Conservation (phyloP, 1,140 invertebrate genomes). For the Patella vulgata region DNA sequence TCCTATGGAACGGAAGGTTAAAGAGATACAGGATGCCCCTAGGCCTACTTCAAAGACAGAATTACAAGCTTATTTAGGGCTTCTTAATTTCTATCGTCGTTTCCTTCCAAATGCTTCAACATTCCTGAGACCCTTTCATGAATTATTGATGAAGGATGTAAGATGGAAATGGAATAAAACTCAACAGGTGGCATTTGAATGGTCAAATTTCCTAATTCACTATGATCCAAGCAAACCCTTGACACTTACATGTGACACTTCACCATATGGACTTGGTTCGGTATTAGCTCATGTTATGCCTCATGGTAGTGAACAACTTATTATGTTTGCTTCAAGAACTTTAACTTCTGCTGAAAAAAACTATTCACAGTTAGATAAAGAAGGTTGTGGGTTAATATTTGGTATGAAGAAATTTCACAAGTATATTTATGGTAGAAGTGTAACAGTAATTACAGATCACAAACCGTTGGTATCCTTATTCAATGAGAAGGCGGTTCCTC, state of each 20-base stretch:
- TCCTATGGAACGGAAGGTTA: too few species aligned
- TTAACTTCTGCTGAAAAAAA: conserved; percentile 62
- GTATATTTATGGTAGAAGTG: conserved; percentile 59
- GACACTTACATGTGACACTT: conserved; percentile 23
- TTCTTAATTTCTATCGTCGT: too few species aligned
- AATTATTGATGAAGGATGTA: conserved; percentile 9
- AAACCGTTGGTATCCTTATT: conserved; percentile 63
- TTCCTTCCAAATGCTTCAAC: too few species aligned
- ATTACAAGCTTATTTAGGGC: too few species aligned
- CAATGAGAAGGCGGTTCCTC: conserved; percentile 57
- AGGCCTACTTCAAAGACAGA: too few species aligned
- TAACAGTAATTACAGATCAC: conserved; percentile 45
- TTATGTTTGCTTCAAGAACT: conserved; percentile 65
- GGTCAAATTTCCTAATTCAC: conserved; percentile 46
- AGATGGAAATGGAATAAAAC: conserved; percentile 19
- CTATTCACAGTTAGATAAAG: conserved; percentile 67
- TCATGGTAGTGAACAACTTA: conserved; percentile 53
- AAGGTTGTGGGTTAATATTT: conserved; percentile 68
- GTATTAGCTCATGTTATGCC: conserved; percentile 65
- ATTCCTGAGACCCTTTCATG: conserved; percentile 13
- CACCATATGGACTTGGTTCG: conserved; percentile 59
- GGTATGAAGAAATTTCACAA: conserved; percentile 61
- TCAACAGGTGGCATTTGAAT: conserved; percentile 16
- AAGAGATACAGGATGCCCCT: too few species aligned
- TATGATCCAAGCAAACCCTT: conserved; percentile 41